These are phyloP conservation scores for Cheilinus undulatus DNA, from an alignment of 2,113 vertebrate genomes.

Conservation along the genomic window DNA sequence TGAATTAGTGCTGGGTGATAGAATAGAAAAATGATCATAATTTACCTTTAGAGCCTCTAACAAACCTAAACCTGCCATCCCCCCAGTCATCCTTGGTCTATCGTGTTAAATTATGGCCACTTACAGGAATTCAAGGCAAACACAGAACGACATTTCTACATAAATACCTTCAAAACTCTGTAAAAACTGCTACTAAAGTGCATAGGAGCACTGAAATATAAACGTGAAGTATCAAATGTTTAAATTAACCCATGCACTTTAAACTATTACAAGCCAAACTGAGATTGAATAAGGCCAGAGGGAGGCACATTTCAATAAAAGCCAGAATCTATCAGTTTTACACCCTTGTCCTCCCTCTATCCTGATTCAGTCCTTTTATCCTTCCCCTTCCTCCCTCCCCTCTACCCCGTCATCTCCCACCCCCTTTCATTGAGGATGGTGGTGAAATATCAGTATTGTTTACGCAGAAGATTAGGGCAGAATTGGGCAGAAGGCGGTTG, in stretches of 20 bases:
- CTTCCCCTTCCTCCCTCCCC: background rate
- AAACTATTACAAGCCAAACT: background rate
- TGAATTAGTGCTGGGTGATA: too few species aligned
- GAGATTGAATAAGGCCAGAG: conserved; percentile 8
- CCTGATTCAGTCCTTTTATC: conserved; percentile 12
- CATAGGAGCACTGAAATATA: too few species aligned
- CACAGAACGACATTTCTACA: too few species aligned
- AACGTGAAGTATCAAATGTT: too few species aligned
- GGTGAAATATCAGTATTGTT: conserved; percentile 99
- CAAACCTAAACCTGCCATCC: too few species aligned
- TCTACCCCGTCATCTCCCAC: conserved; percentile 69
- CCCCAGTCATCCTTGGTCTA: too few species aligned
- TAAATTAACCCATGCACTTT: conserved; percentile 12
- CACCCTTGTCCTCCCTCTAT: conserved; percentile 39
- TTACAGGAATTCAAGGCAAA: too few species aligned
- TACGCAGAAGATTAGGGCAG: conserved; percentile 98
- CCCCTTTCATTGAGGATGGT: conserved; percentile 87
- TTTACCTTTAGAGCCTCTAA: too few species aligned
- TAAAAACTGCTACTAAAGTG: too few species aligned
- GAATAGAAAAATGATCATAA: too few species aligned
- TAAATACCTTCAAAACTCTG: too few species aligned
- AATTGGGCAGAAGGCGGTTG: conserved; percentile 98
- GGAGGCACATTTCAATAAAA: conserved; percentile 44
- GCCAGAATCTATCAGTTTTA: conserved; percentile 46
- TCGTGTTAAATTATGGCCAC: too few species aligned